Conservation (phyloP, 2,888 invertebrate genomes). For the Leptinotarsa tumamoca region DNA sequence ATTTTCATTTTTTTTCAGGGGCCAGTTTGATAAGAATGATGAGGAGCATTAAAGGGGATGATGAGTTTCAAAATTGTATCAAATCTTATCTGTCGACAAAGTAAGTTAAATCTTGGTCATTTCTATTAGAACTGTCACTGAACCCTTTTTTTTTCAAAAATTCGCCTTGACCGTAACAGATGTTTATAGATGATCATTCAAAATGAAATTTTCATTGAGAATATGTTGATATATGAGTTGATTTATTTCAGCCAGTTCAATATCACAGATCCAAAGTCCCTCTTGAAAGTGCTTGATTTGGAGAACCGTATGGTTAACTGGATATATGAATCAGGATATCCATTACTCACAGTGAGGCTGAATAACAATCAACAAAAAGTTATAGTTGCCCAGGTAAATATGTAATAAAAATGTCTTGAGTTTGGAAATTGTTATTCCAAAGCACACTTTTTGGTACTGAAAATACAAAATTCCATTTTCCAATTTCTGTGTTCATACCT, state of each 20-base stretch:
- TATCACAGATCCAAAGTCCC: conserved; percentile 2
- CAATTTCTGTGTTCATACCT: too few relatives aligned
- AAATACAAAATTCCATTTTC: too few relatives aligned
- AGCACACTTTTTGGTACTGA: neutral
- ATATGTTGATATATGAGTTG: too few relatives aligned
- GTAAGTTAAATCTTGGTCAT: neutral
- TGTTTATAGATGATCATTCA: too few relatives aligned
- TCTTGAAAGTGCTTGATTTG: conserved; percentile 21
- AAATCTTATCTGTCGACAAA: conserved; percentile 4
- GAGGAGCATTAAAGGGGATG: conserved; percentile 16
- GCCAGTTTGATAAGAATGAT: conserved; percentile 29
- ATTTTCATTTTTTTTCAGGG: neutral
- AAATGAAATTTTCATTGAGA: too few relatives aligned
- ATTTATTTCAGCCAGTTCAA: conserved; percentile 24
- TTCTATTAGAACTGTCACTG: neutral
- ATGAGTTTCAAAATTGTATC: neutral
- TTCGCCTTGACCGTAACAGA: neutral
- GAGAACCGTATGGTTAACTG: conserved; percentile 22
- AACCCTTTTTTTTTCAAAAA: neutral
- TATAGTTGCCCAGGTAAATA: conserved; percentile 21
- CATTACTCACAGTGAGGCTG: conserved; percentile 15
- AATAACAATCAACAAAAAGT: neutral
- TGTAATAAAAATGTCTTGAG: neutral
- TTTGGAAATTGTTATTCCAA: neutral
- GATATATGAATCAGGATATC: conserved; percentile 28